Conservation (phyloP, 2,797 vertebrate species). For the Hyperoplus lanceolatus region DNA sequence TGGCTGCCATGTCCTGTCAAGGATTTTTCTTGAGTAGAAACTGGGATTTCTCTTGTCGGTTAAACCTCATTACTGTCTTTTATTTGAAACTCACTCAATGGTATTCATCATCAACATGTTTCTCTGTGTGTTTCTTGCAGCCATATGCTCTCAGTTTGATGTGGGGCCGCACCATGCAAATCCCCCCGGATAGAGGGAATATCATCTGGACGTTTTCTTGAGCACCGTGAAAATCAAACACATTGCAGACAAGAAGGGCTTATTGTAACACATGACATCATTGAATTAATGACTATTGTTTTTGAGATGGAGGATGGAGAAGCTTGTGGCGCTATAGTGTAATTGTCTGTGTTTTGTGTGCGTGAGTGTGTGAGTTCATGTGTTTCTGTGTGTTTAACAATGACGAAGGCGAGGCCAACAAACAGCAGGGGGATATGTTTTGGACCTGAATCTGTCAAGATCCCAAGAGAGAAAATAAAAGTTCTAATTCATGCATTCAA, state of each 20-base stretch:
- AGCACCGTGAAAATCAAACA: conserved; percentile 36
- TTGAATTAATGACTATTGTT: conserved; percentile 54
- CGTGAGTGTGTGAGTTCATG: conserved; percentile 15
- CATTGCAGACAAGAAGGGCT: conserved; percentile 32
- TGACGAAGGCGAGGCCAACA: conserved; percentile 31
- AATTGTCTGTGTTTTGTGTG: conserved; percentile 15
- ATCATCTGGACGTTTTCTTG: conserved; percentile 26
- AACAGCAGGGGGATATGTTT: conserved; percentile 43
- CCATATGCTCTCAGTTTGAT: conserved; percentile 48
- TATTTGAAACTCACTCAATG: conserved; percentile 12
- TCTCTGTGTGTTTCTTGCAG: conserved; percentile 21
- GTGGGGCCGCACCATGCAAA: conserved; percentile 26
- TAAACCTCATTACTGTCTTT: conserved; percentile 44
- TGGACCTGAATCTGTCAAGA: conserved; percentile 37
- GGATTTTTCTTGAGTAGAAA: conserved; percentile 47
- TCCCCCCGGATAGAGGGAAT: conserved; percentile 22
- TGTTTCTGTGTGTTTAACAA: conserved; percentile 23
- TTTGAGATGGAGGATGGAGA: conserved; percentile 30
- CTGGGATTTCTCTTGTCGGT: conserved; percentile 54
- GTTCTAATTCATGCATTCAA: conserved; percentile 44
- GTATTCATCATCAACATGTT: conserved; percentile 41
- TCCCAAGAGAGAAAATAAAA: conserved; percentile 27
- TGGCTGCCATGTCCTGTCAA: conserved; percentile 53
- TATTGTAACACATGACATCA: conserved; percentile 57
- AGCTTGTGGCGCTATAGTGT: conserved; percentile 27